These are phyloP conservation scores for Petrolisthes manimaculis DNA, from an alignment of 2,888 invertebrate genomes.

Conservation along the genomic window DNA sequence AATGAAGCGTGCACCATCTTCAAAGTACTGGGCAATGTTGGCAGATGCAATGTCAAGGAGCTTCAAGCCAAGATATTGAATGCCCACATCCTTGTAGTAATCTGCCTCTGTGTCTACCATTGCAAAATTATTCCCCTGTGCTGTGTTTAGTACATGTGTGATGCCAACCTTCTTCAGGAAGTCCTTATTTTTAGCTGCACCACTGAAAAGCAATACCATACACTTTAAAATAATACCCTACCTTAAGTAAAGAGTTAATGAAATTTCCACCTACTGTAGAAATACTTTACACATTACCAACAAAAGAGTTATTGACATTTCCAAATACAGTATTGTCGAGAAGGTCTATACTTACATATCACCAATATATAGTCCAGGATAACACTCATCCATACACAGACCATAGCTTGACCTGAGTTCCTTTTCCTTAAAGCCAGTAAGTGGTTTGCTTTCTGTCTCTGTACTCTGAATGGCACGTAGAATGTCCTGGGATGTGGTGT, in stretches of 20 bases:
- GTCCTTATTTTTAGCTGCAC: constrained; percentile 82
- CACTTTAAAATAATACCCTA: not conserved
- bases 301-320: no score
- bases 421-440: not conserved
- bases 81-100: constrained; percentile 77
- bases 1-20: constrained; percentile 84
- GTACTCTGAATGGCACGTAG: not conserved
- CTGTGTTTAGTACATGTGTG: constrained; percentile 89
- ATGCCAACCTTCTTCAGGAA: constrained; percentile 82
- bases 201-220: constrained; percentile 70
- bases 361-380: constrained; percentile 71
- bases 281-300: no score
- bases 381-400: constrained; percentile 71
- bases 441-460: not conserved
- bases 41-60: constrained; percentile 83
- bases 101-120: constrained; percentile 72
- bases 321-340: not conserved
- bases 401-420: constrained; percentile 29
- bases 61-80: constrained; percentile 83
- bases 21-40: constrained; percentile 85
- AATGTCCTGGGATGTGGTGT: not conserved
- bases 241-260: not conserved
- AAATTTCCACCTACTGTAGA: no score
- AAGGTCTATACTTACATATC: constrained; percentile 67
- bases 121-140: constrained; percentile 85